Base-by-base conservation (phyloP, 2,888 invertebrate species). In the Apamea epomidion region DNA sequence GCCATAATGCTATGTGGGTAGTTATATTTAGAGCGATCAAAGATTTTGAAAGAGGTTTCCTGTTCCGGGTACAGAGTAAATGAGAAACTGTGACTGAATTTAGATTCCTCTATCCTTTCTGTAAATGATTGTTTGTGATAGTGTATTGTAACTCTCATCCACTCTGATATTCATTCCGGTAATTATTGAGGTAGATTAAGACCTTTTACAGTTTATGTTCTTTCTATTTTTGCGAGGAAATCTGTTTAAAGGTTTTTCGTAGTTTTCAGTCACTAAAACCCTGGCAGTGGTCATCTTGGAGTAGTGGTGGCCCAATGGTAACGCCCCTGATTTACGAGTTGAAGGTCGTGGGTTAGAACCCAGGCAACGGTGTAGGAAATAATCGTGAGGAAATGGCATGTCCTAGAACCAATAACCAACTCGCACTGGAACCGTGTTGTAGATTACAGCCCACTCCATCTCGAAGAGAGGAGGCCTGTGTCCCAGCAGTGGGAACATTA, bases 11-110 rank as follows among this genome's bases (percentile, higher is more conserved):
- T 74, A 67, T 58, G 58, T 77, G 21, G 45, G 42, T 74, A 72
- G 68, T 60, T 86, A 70, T 75, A 68, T 84, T 78, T 74, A 81
- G 85, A 84, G 74, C 60, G 68, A 81, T 84, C 76, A 76, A 71
- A 76, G 75, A 64, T 73, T 75, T 76, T 72, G n/a, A 84, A 70
- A 69, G 77, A 37, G 42, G 7, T 14, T 76, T 86, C 85, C 87
- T 76, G 75, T 76, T 84, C 85, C 87, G 85, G 74, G 32, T 74
- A 60, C 8, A 6, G 25, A 32, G 48, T 25, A 25, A 21, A 32
- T 48, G 62, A 83, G 45, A 21, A 65, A 45, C 32, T 83, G 25
- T 48, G 69, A 73, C 60, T 76, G 14, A 37, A 37, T 68, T 32
- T 29, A 7, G 14, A 64, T 76, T 54, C 67, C 75, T 64, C 4